Evolutionary conservation across 2,888 invertebrate genomes (phyloP), one percentile per base, ranked within the genome.

Genomic region (Resseliella maxima): DNA sequence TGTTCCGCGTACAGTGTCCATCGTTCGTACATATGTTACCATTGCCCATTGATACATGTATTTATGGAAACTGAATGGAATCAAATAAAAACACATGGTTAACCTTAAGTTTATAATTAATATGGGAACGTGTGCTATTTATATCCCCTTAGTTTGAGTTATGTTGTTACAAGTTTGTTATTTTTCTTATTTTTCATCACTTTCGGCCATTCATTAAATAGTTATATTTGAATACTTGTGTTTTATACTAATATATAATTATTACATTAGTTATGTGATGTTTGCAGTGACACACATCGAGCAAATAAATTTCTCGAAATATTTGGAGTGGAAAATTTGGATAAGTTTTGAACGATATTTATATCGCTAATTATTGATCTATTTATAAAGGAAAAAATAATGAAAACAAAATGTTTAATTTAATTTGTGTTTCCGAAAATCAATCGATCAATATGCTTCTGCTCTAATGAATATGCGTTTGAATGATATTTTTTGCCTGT

Each of bases 81-180:
- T 72, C 72, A 72, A 31, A 72, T 27, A 31, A 72, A 72, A 72
- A 72, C 72, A 72, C 72, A 72, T 72, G 72, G 72, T 59, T 59
- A 59, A 59, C 59, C 59, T 59, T 59, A 59, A 59, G 59, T 72
- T 72, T 72, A 72, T 72, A 72, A 72, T 72, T 72, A 72, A 72
- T 72, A 72, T 35, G 72, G 72, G 15, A 72, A 72, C 72, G 72
- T 72, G 72, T 72, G 72, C 2, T 35, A 72, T 72, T 72, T 72
- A 72, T 72, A 72, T 72, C 72, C 72, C 12, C 31, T 50, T 72
- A 27, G 72, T 72, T 72, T 72, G 72, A 72, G 72, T 72, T 72
- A 35, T 72, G 10, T 27, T 31, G 31, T 31, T 5, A 50, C 18
- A 15, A 15, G 50, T 50, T 12, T 50, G 50, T 12, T 50, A 15